A percentile compares a stretch with the other conserved stretches of the same genome.
Evolutionary conservation across 1,140 invertebrate species (phyloP).

Genomic region (Brachionus rubens): DNA sequence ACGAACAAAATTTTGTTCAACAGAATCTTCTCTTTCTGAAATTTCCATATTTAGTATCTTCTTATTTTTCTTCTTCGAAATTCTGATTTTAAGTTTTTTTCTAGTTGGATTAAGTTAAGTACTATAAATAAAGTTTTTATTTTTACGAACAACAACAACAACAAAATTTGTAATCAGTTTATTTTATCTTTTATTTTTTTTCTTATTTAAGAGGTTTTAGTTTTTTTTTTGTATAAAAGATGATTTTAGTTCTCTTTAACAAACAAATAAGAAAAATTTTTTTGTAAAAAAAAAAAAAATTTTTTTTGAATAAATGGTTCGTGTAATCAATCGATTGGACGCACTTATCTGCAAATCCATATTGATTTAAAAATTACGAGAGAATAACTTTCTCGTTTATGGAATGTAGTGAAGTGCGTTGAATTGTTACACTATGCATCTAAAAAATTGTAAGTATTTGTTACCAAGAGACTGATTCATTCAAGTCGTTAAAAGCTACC

Average conservation of each 20-base stretch:
- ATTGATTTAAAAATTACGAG: conserved; percentile 14
- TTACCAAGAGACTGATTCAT: too few species aligned
- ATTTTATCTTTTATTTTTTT: not conserved
- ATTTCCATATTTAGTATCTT: conserved; percentile 42
- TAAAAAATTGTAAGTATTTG: too few species aligned
- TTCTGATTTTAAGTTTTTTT: not conserved
- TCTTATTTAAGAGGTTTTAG: too few species aligned
- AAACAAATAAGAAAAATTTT: too few species aligned
- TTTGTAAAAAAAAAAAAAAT: too few species aligned
- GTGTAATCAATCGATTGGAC: conserved; percentile 24
- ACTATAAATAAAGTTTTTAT: conserved; percentile 32
- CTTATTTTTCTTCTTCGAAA: not conserved
- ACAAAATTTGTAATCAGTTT: conserved; percentile 35
- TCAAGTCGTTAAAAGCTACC: too few species aligned
- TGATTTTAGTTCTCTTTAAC: too few species aligned
- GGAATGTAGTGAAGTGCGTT: conserved; percentile 47
- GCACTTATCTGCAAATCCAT: conserved; percentile 46
- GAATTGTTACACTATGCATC: conserved; percentile 25
- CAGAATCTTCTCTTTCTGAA: not conserved
- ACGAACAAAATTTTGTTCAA: conserved; percentile 1
- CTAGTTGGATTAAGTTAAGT: conserved; percentile 20
- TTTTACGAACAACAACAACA: too few species aligned
- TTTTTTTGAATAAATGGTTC: too few species aligned
- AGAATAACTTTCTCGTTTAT: not conserved
- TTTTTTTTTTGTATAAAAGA: too few species aligned